A percentile compares a stretch with the other conserved stretches of the same genome.
phyloP scores from a whole-genome alignment of 2,113 vertebrate genomes.

The Amblyopsis rosae region DNA sequence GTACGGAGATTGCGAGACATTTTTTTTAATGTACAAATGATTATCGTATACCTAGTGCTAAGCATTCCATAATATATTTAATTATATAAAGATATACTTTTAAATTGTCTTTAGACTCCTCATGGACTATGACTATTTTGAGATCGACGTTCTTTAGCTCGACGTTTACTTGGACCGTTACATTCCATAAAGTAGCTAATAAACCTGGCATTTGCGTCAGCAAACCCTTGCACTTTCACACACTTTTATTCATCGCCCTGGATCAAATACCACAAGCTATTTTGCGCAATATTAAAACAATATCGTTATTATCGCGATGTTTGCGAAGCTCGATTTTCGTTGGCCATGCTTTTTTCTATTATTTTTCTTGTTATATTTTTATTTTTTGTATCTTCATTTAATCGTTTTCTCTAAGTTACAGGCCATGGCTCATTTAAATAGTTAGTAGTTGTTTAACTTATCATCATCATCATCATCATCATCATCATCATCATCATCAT shows the following conservation, averaged over 20 bases:
- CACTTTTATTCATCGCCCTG: slow-evolving; percentile 39
- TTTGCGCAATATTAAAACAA: slow-evolving; percentile 21
- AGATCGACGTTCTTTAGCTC: neutral
- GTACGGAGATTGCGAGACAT: slow-evolving; percentile 12
- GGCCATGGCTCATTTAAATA: neutral
- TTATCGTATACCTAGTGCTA: neutral
- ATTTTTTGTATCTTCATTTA: no score
- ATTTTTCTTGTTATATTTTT: no score
- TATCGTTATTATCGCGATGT: no score
- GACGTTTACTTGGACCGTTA: slow-evolving; percentile 45
- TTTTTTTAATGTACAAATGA: no score
- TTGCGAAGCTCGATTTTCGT: no score
- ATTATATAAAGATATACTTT: neutral
- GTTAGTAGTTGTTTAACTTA: neutral
- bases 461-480: no score
- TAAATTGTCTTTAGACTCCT: neutral
- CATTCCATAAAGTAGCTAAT: slow-evolving; percentile 58
- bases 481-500: no score
- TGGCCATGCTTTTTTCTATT: no score
- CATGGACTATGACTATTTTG: neutral
- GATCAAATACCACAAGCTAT: slow-evolving; percentile 64
- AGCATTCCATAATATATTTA: neutral
- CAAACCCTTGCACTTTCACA: slow-evolving; percentile 8
- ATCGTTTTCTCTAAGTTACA: no score
- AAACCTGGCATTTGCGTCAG: slow-evolving; percentile 42